phyloP scores from a whole-genome alignment of 2,888 invertebrate species.

The Synanthedon tipuliformis region DNA sequence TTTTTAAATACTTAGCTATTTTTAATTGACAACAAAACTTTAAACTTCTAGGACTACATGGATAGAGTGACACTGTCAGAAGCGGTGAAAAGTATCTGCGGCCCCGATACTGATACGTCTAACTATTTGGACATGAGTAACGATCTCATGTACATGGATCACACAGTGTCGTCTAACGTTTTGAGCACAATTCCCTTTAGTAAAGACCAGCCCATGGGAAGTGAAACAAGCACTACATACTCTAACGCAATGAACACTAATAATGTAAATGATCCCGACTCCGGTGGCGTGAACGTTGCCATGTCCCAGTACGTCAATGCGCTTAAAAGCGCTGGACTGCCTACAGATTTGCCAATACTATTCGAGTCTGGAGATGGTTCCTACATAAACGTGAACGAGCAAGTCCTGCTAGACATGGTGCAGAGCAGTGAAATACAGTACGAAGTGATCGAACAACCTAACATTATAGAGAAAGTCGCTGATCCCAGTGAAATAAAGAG shows the following conservation, averaged over 20 bases:
- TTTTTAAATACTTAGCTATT: no score
- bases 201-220: slow-evolving; percentile 35
- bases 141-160: slow-evolving; percentile 58
- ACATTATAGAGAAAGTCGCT: slow-evolving; percentile 61
- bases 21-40: no score
- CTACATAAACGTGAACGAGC: slow-evolving; percentile 74
- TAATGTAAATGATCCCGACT: slow-evolving; percentile 24
- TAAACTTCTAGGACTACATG: slow-evolving; percentile 50
- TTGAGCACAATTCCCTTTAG: slow-evolving; percentile 36
- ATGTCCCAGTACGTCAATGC: slow-evolving; percentile 66
- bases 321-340: slow-evolving; percentile 55
- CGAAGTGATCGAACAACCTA: slow-evolving; percentile 64
- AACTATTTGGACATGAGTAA: slow-evolving; percentile 52
- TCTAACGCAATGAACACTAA: slow-evolving; percentile 29
- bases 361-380: slow-evolving; percentile 75
- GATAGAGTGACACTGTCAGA: slow-evolving; percentile 54
- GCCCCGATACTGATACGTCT: slow-evolving; percentile 35
- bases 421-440: slow-evolving; percentile 65
- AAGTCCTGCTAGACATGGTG: slow-evolving; percentile 69
- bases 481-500: slow-evolving; percentile 64
- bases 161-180: slow-evolving; percentile 38
- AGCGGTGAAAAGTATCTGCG: slow-evolving; percentile 59
- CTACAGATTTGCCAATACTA: slow-evolving; percentile 67
- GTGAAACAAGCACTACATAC: slow-evolving; percentile 42
- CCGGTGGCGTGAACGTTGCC: slow-evolving; percentile 40